Evolutionary conservation across 1,140 invertebrate genomes (phyloP), one percentile per base, ranked within the genome.

Genomic region (Tetragnatha versicolor): DNA sequence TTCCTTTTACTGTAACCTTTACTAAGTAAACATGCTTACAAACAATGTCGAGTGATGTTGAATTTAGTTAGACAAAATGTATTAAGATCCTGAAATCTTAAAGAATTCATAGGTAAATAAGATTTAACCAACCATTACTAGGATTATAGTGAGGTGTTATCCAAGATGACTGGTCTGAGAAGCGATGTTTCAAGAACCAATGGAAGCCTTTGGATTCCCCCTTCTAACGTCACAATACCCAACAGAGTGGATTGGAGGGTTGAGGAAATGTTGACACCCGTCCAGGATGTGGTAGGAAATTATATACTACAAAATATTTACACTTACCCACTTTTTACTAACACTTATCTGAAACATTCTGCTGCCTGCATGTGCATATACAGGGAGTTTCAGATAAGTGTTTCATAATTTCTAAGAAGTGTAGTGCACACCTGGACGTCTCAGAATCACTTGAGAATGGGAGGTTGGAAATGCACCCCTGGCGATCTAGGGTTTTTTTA

Each of bases 281-380:
- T 89, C 37, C 88, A 89, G 82, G 82, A 88, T 72, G 86, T 86
- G 84, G 85, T 61, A 33, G 7, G n/a, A 22, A 14, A 2, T 7
- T 14, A 7, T 25, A n/a, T 3, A 17, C 17, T 6, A 14, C 17
- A 20, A n/a, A n/a, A n/a, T n/a, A n/a, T n/a, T n/a, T n/a, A n/a
- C n/a, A n/a, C n/a, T n/a, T n/a, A n/a, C n/a, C n/a, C n/a, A n/a
- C n/a, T n/a, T n/a, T n/a, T n/a, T n/a, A n/a, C n/a, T n/a, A n/a
- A n/a, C n/a, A n/a, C n/a, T n/a, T n/a, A n/a, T n/a, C n/a, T n/a
- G n/a, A n/a, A n/a, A n/a, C n/a, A n/a, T n/a, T n/a, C n/a, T n/a
- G n/a, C n/a, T n/a, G n/a, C n/a, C n/a, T n/a, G n/a, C n/a, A n/a
- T n/a, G n/a, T n/a, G n/a, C n/a, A n/a, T n/a, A n/a, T n/a, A n/a